Conservation (phyloP, 1,140 invertebrate genomes). For the Ceratina japonica region DNA sequence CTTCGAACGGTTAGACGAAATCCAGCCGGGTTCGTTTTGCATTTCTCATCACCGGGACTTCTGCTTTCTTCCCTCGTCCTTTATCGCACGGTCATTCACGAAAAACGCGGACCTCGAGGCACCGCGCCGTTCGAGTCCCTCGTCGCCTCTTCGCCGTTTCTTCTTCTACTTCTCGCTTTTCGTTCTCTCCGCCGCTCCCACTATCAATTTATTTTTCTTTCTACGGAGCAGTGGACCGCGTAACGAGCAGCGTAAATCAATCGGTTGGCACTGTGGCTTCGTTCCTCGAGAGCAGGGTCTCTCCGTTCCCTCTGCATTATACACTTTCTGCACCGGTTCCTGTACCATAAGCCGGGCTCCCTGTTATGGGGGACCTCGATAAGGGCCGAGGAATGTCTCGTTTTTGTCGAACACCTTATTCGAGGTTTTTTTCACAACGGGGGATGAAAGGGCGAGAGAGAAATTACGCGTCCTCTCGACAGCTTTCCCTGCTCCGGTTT, state of each 20-base stretch:
- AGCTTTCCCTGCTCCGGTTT: not conserved
- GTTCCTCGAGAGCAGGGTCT: constrained; percentile 64
- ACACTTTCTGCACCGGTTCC: not conserved
- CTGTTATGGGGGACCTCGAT: not conserved
- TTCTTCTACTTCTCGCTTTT: not conserved
- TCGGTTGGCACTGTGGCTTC: constrained; percentile 77
- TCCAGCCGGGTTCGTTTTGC: constrained; percentile 52
- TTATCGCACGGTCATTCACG: constrained; percentile 8
- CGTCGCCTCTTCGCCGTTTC: constrained; percentile 17
- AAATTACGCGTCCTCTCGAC: not conserved
- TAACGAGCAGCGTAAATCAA: constrained; percentile 81
- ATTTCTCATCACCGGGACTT: constrained; percentile 46
- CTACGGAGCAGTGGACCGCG: constrained; percentile 77
- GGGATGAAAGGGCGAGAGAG: not conserved
- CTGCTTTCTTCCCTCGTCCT: not conserved
- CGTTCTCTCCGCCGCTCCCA: constrained; percentile 46
- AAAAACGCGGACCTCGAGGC: constrained; percentile 28
- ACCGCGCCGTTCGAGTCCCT: not conserved
- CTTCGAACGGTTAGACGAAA: constrained; percentile 40
- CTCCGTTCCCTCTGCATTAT: not conserved
- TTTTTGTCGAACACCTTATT: not conserved
- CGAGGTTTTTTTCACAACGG: not conserved
- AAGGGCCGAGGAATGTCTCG: not conserved
- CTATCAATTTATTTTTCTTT: constrained; percentile 79
- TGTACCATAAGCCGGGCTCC: not conserved